phyloP scores from a whole-genome alignment of 2,113 vertebrate genomes.

The Dicrurus megarhynchus region DNA sequence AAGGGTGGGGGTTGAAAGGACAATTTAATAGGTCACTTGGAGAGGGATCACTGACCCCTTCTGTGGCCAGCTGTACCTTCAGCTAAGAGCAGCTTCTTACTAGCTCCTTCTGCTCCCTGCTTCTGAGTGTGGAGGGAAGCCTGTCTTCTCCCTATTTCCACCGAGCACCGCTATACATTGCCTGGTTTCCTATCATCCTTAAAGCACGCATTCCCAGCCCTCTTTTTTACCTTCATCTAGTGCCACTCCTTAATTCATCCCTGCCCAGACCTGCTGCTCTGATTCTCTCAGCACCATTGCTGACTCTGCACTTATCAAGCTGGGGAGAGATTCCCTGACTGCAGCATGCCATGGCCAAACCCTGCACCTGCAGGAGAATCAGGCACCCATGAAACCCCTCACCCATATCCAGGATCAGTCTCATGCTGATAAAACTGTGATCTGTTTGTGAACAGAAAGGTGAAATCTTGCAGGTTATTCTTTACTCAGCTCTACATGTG shows the following conservation, averaged over 20 bases:
- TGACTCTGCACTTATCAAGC: background rate
- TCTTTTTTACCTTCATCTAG: background rate
- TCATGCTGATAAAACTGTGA: background rate
- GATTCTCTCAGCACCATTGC: background rate
- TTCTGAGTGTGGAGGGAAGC: background rate
- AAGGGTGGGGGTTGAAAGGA: background rate
- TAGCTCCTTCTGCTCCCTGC: background rate
- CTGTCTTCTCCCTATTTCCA: no score
- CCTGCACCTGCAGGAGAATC: background rate
- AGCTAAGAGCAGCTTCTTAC: background rate
- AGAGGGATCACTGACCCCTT: background rate
- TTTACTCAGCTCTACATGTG: background rate
- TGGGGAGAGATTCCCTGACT: background rate
- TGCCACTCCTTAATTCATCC: background rate
- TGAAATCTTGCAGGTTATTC: background rate
- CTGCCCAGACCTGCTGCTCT: background rate
- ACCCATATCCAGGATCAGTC: background rate
- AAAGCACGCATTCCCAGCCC: accelerated
- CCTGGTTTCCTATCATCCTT: background rate
- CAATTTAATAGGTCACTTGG: background rate
- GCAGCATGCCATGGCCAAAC: background rate
- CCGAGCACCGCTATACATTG: background rate
- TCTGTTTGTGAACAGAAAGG: background rate
- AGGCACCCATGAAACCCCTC: background rate
- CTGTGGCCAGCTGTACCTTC: background rate